Evolutionary conservation across 2,113 vertebrate species (phyloP).

Genomic region (Neogobius melanostomus): DNA sequence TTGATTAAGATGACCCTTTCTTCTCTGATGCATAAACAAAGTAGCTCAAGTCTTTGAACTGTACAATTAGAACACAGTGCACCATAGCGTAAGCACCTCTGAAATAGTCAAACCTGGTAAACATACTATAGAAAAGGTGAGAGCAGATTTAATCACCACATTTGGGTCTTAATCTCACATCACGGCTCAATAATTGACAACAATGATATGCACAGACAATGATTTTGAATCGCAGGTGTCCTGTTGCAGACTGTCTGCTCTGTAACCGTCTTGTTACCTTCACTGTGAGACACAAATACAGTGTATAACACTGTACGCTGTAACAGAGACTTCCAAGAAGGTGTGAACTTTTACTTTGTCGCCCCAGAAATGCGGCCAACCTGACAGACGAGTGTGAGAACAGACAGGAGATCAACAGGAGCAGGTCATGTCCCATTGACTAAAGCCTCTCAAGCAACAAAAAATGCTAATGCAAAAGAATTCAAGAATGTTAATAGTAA

Average conservation of each 20-base stretch:
- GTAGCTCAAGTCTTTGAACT: no score
- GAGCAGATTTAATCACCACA: constrained; percentile 7
- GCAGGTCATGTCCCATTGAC: background rate
- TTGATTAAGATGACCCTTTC: no score
- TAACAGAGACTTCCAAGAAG: background rate
- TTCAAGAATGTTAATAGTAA: background rate
- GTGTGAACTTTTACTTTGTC: constrained; percentile 19
- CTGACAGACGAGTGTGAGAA: background rate
- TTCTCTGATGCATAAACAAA: no score
- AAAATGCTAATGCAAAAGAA: no score
- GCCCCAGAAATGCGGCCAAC: background rate
- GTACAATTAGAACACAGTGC: no score
- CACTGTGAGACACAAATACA: constrained; percentile 23
- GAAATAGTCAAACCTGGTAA: background rate
- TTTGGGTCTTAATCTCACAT: background rate
- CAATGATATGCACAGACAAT: constrained; percentile 11
- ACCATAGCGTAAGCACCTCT: no score
- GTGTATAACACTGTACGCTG: background rate
- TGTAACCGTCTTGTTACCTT: constrained; percentile 27
- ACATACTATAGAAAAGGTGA: background rate
- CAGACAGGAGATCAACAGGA: background rate
- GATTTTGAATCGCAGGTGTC: constrained; percentile 24
- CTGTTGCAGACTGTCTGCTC: constrained; percentile 15
- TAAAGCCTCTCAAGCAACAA: constrained; percentile 1
- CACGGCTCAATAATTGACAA: constrained; percentile 7